Evolutionary conservation across 1,140 invertebrate genomes (phyloP).

Genomic region (Platorchestia sp.): DNA sequence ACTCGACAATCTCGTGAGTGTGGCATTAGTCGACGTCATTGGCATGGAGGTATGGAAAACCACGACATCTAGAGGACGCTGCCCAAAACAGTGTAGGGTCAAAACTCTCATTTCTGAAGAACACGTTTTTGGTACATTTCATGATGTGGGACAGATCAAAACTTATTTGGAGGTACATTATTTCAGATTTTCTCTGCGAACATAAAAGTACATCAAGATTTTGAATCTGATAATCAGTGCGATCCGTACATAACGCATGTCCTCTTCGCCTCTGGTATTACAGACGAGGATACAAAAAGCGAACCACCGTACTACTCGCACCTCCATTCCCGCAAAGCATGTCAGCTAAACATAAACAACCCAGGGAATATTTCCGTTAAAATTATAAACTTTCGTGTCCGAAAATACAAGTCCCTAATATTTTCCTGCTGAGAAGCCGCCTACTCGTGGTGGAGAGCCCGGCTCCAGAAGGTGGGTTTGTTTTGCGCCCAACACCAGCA

Average conservation of each 20-base stretch:
- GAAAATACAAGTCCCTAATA: background rate
- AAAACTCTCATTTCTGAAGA: background rate
- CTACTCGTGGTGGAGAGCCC: background rate
- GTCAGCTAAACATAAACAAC: background rate
- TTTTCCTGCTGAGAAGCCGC: background rate
- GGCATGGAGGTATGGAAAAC: background rate
- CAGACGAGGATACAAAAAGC: background rate
- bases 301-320: background rate
- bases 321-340: background rate
- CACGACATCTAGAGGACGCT: background rate
- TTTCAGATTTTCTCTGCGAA: background rate
- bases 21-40: background rate
- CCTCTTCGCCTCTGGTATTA: background rate
- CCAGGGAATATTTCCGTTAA: background rate
- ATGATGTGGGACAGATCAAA: background rate
- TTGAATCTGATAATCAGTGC: background rate
- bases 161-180: background rate
- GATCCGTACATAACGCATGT: background rate
- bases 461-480: slow-evolving; percentile 23
- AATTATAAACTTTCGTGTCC: background rate
- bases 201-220: too few relatives aligned
- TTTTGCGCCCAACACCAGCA: slow-evolving; percentile 6
- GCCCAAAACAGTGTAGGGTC: background rate
- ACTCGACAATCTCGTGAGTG: background rate
- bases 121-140: background rate